phyloP scores from a whole-genome alignment of 2,113 vertebrate species.

The Platysternon megacephalum region DNA sequence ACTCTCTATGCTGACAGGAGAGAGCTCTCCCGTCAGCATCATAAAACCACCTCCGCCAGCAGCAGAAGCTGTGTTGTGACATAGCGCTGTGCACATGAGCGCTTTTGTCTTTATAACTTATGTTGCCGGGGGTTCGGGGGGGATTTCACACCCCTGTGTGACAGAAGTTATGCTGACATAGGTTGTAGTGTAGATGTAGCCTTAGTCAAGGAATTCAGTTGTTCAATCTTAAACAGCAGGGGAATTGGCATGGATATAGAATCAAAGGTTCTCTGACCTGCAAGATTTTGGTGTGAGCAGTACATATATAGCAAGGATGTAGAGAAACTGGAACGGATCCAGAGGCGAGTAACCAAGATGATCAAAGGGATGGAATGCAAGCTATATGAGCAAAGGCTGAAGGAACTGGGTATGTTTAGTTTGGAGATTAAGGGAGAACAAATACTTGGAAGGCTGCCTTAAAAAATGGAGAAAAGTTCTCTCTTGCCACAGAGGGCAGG shows the following conservation, averaged over 20 bases:
- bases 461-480: neutral
- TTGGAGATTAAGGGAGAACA: neutral
- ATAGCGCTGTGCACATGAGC: too few relatives aligned
- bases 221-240: neutral
- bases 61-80: too few relatives aligned
- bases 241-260: neutral
- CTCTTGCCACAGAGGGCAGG: neutral
- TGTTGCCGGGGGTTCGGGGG: too few relatives aligned
- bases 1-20: too few relatives aligned
- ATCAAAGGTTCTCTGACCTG: neutral
- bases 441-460: neutral
- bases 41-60: too few relatives aligned
- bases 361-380: neutral
- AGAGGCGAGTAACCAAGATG: neutral
- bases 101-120: too few relatives aligned
- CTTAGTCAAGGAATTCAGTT: neutral
- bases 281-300: neutral
- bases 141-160: too few relatives aligned
- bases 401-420: too few relatives aligned
- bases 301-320: neutral
- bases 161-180: too few relatives aligned
- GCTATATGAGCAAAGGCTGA: too few relatives aligned
- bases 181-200: too few relatives aligned
- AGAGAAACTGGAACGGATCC: neutral
- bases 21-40: too few relatives aligned